Conservation (phyloP, 37 sponge, comb jelly and placozoan species). For the Haliclona indistincta region DNA sequence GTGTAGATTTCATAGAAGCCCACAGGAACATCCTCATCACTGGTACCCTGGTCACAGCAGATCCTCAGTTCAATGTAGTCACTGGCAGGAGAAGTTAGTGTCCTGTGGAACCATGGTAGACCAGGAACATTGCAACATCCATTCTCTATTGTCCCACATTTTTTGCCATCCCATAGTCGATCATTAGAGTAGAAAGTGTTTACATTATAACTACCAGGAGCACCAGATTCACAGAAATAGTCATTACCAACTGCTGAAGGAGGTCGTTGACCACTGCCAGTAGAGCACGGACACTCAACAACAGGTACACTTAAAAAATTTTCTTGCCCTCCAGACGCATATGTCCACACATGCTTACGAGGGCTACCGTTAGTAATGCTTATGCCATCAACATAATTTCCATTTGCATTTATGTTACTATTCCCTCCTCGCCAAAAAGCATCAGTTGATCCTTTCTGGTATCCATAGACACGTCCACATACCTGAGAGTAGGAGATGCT, state of each 20-base stretch:
- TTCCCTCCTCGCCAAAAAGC: neutral
- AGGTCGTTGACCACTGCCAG: neutral
- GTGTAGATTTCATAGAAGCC: conserved; percentile 16
- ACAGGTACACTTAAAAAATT: neutral
- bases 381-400: conserved; percentile 28
- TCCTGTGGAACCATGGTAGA: conserved; percentile 23
- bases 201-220: neutral
- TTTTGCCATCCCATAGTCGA: conserved; percentile 9
- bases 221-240: conserved; percentile 10
- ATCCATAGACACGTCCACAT: conserved; percentile 19
- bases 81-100: neutral
- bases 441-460: conserved; percentile 5
- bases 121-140: conserved; percentile 8
- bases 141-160: neutral
- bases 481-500: conserved; percentile 12
- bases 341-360: conserved; percentile 35
- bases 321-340: neutral
- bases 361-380: conserved; percentile 22
- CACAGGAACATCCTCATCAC: conserved; percentile 21
- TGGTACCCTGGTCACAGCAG: conserved; percentile 12
- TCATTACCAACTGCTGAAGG: conserved; percentile 9
- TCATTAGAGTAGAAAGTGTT: conserved; percentile 6
- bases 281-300: conserved; percentile 1
- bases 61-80: conserved; percentile 32
- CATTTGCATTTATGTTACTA: neutral